A percentile compares a stretch with the other conserved stretches of the same genome.
phyloP scores from a whole-genome alignment of 2,888 invertebrate species.

The Torymus tubicola region DNA sequence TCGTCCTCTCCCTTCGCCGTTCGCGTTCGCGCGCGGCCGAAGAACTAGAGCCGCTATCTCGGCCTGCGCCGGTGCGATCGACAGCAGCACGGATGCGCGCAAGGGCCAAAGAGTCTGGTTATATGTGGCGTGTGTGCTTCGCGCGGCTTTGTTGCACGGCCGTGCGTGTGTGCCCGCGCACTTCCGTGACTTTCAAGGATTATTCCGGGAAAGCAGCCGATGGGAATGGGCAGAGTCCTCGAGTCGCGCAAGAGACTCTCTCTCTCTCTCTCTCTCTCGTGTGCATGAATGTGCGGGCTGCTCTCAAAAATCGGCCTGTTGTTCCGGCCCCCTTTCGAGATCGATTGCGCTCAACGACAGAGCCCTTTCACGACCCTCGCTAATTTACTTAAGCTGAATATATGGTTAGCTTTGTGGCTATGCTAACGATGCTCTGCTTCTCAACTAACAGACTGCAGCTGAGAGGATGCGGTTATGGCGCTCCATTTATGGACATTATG shows the following conservation, averaged over 20 bases:
- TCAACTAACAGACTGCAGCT: conserved; percentile 15
- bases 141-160: neutral
- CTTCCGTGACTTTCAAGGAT: conserved; percentile 48
- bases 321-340: no score
- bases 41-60: no score
- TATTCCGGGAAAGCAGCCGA: conserved; percentile 37
- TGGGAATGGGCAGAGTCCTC: conserved; percentile 18
- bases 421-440: conserved; percentile 28
- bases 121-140: no score
- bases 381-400: conserved; percentile 7
- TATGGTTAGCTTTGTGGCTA: conserved; percentile 21
- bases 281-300: neutral
- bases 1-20: no score
- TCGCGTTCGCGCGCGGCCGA: no score
- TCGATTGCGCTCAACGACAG: no score
- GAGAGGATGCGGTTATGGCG: neutral
- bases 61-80: no score
- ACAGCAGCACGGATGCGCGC: no score
- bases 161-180: conserved; percentile 22
- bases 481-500: neutral
- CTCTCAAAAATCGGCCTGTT: no score
- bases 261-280: neutral
- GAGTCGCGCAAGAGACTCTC: neutral
- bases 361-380: no score
- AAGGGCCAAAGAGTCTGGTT: no score